These are phyloP conservation scores for Lampris megalopsis DNA, from an alignment of 2,113 vertebrate species.

Conservation along the genomic window DNA sequence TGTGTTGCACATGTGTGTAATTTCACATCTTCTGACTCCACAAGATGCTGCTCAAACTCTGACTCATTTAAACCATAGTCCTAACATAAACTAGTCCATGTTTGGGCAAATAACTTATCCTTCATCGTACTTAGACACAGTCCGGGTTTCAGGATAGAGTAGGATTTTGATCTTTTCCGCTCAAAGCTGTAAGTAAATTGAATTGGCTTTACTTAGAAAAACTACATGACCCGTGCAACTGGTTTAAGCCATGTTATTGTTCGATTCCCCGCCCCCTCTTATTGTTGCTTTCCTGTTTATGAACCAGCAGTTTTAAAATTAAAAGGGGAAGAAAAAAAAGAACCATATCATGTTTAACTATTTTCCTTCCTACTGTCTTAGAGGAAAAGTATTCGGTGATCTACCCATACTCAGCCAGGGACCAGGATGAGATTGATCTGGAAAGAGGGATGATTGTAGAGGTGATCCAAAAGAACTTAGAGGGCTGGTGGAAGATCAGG, in stretches of 20 bases:
- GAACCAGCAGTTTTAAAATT: neutral
- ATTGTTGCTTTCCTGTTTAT: constrained; percentile 1
- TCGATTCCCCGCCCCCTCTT: constrained; percentile 21
- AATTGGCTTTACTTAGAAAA: neutral
- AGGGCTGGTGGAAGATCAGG: constrained; percentile 99
- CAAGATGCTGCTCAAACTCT: constrained; percentile 60
- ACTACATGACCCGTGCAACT: neutral
- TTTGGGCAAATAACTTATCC: neutral
- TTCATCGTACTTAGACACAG: neutral
- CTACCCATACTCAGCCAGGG: constrained; percentile 92
- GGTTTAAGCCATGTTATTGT: neutral
- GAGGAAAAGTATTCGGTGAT: constrained; percentile 96
- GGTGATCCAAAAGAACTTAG: constrained; percentile 97
- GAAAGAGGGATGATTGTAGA: constrained; percentile 93
- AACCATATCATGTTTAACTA: neutral
- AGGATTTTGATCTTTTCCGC: neutral
- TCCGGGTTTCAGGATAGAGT: neutral
- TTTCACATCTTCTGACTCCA: constrained; percentile 51
- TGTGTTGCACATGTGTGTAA: constrained; percentile 44
- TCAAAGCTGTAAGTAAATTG: no score
- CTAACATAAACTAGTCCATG: neutral
- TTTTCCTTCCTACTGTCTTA: constrained; percentile 58
- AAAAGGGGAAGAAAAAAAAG: neutral
- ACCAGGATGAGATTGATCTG: constrained; percentile 95
- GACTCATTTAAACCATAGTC: constrained; percentile 27